A percentile compares a stretch with the other conserved stretches of the same genome.
These are phyloP conservation scores for Astyanax mexicanus DNA, from an alignment of 2,797 vertebrate species.

Conservation along the genomic window DNA sequence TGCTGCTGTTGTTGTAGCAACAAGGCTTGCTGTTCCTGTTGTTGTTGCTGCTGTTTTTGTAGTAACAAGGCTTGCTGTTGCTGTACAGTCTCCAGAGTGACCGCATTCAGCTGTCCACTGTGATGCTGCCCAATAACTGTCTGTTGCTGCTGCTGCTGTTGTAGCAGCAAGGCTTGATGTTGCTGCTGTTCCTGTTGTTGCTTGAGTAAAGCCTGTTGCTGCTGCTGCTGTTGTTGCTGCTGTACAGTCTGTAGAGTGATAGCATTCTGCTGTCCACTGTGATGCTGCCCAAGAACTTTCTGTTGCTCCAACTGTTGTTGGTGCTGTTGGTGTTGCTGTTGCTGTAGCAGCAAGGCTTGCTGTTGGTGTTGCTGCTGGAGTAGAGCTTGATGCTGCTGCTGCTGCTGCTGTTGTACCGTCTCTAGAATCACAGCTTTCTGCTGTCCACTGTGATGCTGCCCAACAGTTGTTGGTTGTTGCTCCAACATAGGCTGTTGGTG, in stretches of 20 bases:
- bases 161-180: conserved; percentile 55
- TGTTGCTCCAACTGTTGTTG: conserved; percentile 64
- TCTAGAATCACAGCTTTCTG: conserved; percentile 25
- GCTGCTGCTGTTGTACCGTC: conserved; percentile 57
- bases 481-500: conserved; percentile 65
- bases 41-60: conserved; percentile 66
- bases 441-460: conserved; percentile 46
- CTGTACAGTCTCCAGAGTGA: no score
- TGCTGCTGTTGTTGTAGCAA: conserved; percentile 68
- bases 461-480: conserved; percentile 48
- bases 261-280: conserved; percentile 33
- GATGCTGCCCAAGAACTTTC: conserved; percentile 42
- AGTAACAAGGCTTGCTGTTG: conserved; percentile 64
- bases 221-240: conserved; percentile 72
- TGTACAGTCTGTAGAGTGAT: conserved; percentile 25
- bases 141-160: conserved; percentile 62
- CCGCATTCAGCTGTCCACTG: no score
- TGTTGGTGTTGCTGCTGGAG: conserved; percentile 64
- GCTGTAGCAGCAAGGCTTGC: conserved; percentile 66
- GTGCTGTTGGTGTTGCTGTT: conserved; percentile 30
- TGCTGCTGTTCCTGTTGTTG: conserved; percentile 67
- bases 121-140: no score
- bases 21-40: conserved; percentile 48
- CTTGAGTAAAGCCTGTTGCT: conserved; percentile 64
- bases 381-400: conserved; percentile 59